Percentiles rank a stretch among this genome's conserved stretches.
phyloP scores from a whole-genome alignment of 2,888 invertebrate genomes.

The Lasioglossum zephyrum region DNA sequence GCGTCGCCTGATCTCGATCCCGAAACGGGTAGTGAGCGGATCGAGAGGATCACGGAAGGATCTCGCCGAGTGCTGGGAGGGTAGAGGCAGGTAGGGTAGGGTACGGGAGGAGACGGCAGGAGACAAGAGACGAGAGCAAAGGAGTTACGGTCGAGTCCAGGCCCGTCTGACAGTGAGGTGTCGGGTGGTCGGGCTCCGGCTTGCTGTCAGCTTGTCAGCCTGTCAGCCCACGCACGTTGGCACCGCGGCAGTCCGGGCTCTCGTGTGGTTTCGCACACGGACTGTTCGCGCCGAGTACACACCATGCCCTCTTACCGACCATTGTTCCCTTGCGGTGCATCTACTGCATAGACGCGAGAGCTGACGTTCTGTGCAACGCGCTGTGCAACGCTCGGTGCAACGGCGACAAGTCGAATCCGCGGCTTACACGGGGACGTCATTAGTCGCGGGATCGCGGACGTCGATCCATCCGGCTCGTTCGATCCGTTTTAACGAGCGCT shows the following conservation, averaged over 20 bases:
- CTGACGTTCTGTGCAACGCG: slow-evolving; percentile 26
- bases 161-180: slow-evolving; percentile 81
- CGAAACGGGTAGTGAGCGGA: neutral
- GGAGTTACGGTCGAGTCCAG: slow-evolving; percentile 79
- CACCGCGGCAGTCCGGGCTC: slow-evolving; percentile 71
- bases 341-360: slow-evolving; percentile 25
- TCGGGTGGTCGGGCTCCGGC: slow-evolving; percentile 81
- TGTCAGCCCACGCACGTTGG: slow-evolving; percentile 83
- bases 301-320: slow-evolving; percentile 38
- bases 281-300: slow-evolving; percentile 58
- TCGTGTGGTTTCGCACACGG: slow-evolving; percentile 69
- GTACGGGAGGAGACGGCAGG: slow-evolving; percentile 34
- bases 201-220: slow-evolving; percentile 82
- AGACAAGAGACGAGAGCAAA: slow-evolving; percentile 69
- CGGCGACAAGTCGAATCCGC: slow-evolving; percentile 49
- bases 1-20: slow-evolving; percentile 2
- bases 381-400: neutral
- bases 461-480: slow-evolving; percentile 56
- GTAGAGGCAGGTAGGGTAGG: slow-evolving; percentile 7
- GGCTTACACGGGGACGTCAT: slow-evolving; percentile 68
- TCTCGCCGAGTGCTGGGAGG: slow-evolving; percentile 7
- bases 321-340: slow-evolving; percentile 58
- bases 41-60: slow-evolving; percentile 55
- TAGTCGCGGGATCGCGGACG: slow-evolving; percentile 66
- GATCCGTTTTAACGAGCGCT: slow-evolving; percentile 55